These are phyloP conservation scores for Dromaius novaehollandiae DNA, from an alignment of 2,113 vertebrate species.

Conservation along the genomic window DNA sequence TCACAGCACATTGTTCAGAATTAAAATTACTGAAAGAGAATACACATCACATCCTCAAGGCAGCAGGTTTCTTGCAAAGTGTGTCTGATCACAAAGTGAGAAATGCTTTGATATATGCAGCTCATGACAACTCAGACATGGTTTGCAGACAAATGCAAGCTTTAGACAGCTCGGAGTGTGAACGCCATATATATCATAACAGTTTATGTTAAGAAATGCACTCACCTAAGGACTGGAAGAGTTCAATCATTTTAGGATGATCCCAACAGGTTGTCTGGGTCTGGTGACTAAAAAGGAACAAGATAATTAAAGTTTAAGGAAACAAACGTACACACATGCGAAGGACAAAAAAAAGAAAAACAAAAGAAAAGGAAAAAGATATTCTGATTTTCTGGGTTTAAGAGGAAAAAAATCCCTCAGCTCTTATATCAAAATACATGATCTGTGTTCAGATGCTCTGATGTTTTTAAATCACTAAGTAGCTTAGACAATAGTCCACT, in stretches of 20 bases:
- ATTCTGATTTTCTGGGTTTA: background rate
- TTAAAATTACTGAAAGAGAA: background rate
- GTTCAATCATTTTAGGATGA: conserved; percentile 96
- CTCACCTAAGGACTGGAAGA: conserved; percentile 94
- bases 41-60: accelerated
- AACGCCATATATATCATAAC: background rate
- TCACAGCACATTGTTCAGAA: background rate
- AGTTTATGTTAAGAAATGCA: conserved; percentile 1
- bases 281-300: conserved; percentile 83
- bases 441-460: background rate
- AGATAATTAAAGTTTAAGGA: background rate
- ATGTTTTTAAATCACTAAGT: background rate
- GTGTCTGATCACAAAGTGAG: background rate
- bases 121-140: background rate
- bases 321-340: background rate
- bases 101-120: background rate
- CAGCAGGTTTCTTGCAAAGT: background rate
- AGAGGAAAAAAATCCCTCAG: background rate
- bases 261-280: conserved; percentile 96
- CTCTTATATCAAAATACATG: background rate
- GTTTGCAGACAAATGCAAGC: background rate
- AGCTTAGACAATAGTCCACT: background rate
- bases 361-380: background rate
- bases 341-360: background rate
- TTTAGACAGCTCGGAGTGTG: background rate